Conservation (phyloP, 1,140 invertebrate species). For the Pseudoatta argentina region DNA sequence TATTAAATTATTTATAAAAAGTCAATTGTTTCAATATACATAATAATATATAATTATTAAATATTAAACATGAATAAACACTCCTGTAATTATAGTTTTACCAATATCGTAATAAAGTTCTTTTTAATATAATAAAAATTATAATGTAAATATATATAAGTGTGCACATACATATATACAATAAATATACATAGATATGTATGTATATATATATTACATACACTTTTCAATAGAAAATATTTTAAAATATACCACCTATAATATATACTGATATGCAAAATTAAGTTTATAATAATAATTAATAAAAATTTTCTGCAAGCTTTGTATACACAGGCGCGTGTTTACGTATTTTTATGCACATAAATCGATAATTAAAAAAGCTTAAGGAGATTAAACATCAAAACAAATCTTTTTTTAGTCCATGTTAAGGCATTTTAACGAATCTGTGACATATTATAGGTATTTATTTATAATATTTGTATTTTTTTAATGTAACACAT, state of each 20-base stretch:
- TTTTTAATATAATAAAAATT: background rate
- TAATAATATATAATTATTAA: background rate
- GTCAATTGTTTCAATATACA: background rate
- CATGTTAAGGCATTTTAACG: background rate
- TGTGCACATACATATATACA: background rate
- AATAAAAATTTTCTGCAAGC: background rate
- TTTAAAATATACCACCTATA: background rate
- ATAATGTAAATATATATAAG: background rate
- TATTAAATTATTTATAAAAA: background rate
- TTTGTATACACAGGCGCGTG: too few relatives aligned
- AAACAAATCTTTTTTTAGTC: background rate
- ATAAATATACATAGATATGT: too few relatives aligned
- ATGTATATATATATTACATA: too few relatives aligned
- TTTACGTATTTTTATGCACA: background rate
- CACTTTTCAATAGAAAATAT: background rate
- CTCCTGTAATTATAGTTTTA: background rate
- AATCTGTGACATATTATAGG: background rate
- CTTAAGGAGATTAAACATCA: background rate
- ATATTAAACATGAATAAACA: background rate
- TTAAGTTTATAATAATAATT: background rate
- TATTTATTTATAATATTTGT: slow-evolving; percentile 2
- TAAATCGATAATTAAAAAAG: slow-evolving; percentile 1
- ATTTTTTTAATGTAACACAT: background rate
- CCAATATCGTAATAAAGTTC: background rate
- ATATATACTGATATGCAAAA: background rate